Base-by-base conservation (phyloP, 2,888 invertebrate genomes). In the Tipula unca region DNA sequence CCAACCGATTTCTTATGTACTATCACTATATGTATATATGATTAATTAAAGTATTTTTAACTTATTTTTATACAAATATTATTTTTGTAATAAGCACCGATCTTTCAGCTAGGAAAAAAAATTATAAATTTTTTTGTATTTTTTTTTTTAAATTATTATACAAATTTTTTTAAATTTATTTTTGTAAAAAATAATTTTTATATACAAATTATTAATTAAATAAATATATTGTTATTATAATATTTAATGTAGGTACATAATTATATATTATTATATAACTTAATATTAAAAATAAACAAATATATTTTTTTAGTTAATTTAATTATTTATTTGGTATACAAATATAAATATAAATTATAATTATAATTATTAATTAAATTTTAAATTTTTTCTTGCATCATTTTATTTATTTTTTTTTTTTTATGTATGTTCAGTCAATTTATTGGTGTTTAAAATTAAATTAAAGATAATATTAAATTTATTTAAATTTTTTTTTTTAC, bases 21-120 rank as follows among this genome's bases (percentile, higher is more conserved):
- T 42, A 85, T 20, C 39, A 42, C 42, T 85, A 42, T 42, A 85
- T 39, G n/a, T n/a, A n/a, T n/a, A n/a, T n/a, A n/a, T n/a, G n/a
- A 84, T 48, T 85, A 39, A 85, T 85, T 85, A 29, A 39, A 14
- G 48, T 39, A 17, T 25, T 39, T 35, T 17, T 42, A 14, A n/a
- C n/a, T n/a, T n/a, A n/a, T n/a, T 42, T 85, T 85, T 85, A 25
- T 85, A 42, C 25, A 85, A 42, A 29, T 85, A 36, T 85, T 39
- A 85, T 85, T 85, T 85, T 36, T 39, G 36, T 85, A 42, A 90
- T 90, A 91, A 91, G 91, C 91, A 91, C 91, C 91, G 91, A 91
- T 91, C 90, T 91, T 85, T 91, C 91, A 91, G 91, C 91, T 91
- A 91, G 89, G 89, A 83, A 83, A 83, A 82, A 83, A 69, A 69